Percentiles rank a stretch among this genome's conserved stretches.
Evolutionary conservation across 2,113 vertebrate genomes (phyloP).

Genomic region (Azemiops feae): DNA sequence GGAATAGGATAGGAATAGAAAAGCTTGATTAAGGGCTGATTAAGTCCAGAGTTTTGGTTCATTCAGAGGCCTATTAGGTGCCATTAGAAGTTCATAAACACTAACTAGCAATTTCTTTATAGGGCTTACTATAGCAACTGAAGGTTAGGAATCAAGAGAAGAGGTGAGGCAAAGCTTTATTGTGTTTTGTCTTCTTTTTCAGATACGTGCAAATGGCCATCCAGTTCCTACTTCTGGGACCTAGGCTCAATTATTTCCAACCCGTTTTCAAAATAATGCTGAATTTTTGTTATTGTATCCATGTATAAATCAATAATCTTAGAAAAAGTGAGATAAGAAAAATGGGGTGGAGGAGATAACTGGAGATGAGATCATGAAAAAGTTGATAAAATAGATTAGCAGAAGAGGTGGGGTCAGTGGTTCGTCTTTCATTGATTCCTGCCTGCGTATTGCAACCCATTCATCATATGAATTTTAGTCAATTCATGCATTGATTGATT

Average conservation of each 20-base stretch:
- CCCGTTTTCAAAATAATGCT: neutral
- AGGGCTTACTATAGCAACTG: neutral
- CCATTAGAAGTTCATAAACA: neutral
- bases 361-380: neutral
- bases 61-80: neutral
- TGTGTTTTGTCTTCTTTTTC: neutral
- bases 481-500: neutral
- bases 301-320: neutral
- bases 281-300: neutral
- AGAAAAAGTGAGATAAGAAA: neutral
- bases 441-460: neutral
- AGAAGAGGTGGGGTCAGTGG: neutral
- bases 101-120: neutral
- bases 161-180: neutral
- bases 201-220: neutral
- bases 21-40: neutral
- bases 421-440: neutral
- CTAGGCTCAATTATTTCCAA: neutral
- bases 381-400: neutral
- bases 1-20: neutral
- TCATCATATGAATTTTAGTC: neutral
- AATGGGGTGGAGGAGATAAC: neutral
- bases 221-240: neutral
- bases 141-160: neutral
- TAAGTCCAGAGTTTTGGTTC: neutral